A percentile compares a stretch with the other conserved stretches of the same genome.
Evolutionary conservation across 1,140 invertebrate species (phyloP).

Genomic region (Temnothorax longispinosus): DNA sequence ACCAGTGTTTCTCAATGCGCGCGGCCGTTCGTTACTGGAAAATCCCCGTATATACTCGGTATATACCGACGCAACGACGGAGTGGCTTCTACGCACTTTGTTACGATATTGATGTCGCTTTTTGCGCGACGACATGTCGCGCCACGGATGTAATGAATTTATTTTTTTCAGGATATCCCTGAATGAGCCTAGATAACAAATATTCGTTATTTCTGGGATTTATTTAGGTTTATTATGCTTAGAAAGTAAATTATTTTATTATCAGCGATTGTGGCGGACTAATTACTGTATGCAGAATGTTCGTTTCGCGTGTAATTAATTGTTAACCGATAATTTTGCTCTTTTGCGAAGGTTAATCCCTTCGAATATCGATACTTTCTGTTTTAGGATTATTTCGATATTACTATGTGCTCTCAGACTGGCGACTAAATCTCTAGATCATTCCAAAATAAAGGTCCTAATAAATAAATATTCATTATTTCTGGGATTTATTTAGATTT

Average conservation of each 20-base stretch:
- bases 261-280: too few species aligned
- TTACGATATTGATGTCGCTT: background rate
- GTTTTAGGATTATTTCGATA: too few species aligned
- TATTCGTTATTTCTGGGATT: background rate
- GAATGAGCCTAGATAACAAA: too few species aligned
- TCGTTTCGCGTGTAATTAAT: background rate
- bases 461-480: background rate
- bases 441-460: too few species aligned
- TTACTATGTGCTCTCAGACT: too few species aligned
- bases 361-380: background rate
- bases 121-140: background rate
- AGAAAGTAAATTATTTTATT: background rate
- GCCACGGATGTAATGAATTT: background rate
- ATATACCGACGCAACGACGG: background rate
- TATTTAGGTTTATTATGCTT: background rate
- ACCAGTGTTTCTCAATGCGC: constrained; percentile 42
- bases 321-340: background rate
- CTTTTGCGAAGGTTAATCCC: background rate
- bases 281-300: background rate
- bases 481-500: background rate
- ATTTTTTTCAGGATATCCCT: background rate
- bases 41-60: background rate
- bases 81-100: background rate
- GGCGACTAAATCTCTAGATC: too few species aligned
- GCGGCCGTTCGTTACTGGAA: background rate